Evolutionary conservation across 2,888 invertebrate genomes (phyloP).

Genomic region (Melipona bicolor): DNA sequence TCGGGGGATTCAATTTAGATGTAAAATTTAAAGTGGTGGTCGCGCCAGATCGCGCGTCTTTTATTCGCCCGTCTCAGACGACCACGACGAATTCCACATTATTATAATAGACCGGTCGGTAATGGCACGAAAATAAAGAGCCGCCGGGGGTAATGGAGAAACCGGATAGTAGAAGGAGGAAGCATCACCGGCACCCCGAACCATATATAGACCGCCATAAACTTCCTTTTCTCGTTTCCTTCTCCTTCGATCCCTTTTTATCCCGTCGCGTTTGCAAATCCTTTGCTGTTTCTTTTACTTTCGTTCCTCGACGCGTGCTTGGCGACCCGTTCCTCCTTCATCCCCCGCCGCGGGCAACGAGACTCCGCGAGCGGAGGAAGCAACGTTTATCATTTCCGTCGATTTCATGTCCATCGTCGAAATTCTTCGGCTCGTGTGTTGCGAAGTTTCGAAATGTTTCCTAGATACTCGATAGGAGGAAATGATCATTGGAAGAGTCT

Average conservation of each 20-base stretch:
- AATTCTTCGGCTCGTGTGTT: background rate
- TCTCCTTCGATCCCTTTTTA: constrained; percentile 10
- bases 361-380: background rate
- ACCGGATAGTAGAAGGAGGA: constrained; percentile 16
- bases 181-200: background rate
- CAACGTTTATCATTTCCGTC: background rate
- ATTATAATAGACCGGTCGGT: constrained; percentile 71
- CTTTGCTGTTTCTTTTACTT: constrained; percentile 32
- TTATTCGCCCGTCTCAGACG: constrained; percentile 46
- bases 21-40: constrained; percentile 72
- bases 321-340: constrained; percentile 12
- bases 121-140: constrained; percentile 72
- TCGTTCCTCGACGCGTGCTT: background rate
- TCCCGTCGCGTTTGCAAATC: constrained; percentile 35
- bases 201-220: constrained; percentile 39
- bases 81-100: constrained; percentile 67
- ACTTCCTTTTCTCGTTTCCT: constrained; percentile 14
- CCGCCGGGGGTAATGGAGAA: constrained; percentile 53
- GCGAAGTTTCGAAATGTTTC: background rate
- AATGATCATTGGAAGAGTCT: background rate
- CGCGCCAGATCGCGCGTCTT: constrained; percentile 34
- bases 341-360: background rate
- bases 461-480: background rate
- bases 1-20: constrained; percentile 78
- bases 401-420: background rate